These are phyloP conservation scores for Lampris incognitus DNA, from an alignment of 2,113 vertebrate species.

Conservation along the genomic window DNA sequence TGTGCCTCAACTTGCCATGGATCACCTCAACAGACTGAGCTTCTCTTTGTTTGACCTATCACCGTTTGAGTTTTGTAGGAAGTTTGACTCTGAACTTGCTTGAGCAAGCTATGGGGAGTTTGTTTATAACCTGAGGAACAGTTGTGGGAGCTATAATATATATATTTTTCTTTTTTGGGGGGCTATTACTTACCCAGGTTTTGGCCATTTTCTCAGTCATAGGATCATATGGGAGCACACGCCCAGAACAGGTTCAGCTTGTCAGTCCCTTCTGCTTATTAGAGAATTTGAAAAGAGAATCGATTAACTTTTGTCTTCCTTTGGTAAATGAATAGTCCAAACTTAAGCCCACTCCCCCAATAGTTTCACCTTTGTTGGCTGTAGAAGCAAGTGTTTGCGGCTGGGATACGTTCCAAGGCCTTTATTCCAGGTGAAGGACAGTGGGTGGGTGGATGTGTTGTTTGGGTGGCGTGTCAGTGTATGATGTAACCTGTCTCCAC, in stretches of 20 bases:
- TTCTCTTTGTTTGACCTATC: too few relatives aligned
- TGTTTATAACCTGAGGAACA: not conserved
- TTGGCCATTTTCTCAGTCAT: not conserved
- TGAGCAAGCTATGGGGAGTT: not conserved
- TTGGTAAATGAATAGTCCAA: not conserved
- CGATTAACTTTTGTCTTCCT: too few relatives aligned
- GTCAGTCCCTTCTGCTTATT: too few relatives aligned
- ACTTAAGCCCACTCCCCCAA: conserved; percentile 48
- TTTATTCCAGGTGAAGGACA: conserved; percentile 66
- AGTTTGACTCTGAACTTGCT: too few relatives aligned
- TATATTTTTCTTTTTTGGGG: not conserved
- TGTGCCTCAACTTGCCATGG: too few relatives aligned
- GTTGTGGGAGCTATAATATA: not conserved
- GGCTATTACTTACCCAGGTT: not conserved
- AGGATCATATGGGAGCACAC: not conserved
- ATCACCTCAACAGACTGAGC: too few relatives aligned
- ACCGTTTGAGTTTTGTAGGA: too few relatives aligned
- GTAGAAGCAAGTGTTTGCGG: conserved; percentile 49
- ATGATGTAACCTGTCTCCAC: not conserved
- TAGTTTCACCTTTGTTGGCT: conserved; percentile 41
- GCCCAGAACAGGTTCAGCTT: not conserved
- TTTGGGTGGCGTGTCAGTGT: not conserved
- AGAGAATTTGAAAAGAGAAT: too few relatives aligned
- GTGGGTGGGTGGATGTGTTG: not conserved
- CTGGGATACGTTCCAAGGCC: conserved; percentile 45